Evolutionary conservation across 2,113 vertebrate genomes (phyloP).

Genomic region (Promerops cafer): DNA sequence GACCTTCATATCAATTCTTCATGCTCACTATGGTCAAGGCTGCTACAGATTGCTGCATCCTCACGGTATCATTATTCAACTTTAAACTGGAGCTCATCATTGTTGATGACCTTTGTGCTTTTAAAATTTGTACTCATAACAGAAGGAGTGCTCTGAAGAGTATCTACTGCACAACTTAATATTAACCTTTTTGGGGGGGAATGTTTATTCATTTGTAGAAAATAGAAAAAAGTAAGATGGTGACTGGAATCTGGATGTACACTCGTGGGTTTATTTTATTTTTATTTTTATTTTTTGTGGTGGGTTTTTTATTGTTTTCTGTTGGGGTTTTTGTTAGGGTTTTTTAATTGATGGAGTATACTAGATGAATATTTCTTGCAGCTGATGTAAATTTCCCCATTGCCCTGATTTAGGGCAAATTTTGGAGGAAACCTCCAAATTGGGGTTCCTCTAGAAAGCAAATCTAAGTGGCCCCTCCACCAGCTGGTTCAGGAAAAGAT

Average conservation of each 20-base stretch:
- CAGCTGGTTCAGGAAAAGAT: too few species aligned
- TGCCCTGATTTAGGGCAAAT: too few species aligned
- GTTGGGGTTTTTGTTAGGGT: too few species aligned
- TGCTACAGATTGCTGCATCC: not conserved
- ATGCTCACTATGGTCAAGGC: not conserved
- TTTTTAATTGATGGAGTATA: not conserved
- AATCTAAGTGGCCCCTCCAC: too few species aligned
- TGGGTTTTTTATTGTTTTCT: not conserved
- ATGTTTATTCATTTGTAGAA: not conserved
- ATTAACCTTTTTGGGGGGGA: not conserved
- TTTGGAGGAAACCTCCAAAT: too few species aligned
- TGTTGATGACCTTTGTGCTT: not conserved
- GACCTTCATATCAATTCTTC: not conserved
- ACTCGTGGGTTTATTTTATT: not conserved
- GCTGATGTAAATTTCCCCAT: not conserved
- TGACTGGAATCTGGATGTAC: not conserved
- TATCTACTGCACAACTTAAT: not conserved
- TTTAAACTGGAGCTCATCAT: not conserved
- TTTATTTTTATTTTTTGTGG: not conserved
- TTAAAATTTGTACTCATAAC: not conserved
- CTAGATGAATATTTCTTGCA: not conserved
- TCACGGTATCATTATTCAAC: not conserved
- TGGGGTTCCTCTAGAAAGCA: too few species aligned
- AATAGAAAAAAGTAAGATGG: not conserved
- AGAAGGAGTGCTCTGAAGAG: not conserved